Evolutionary conservation across 2,888 invertebrate species (phyloP).

Genomic region (Polymixis lichenea): DNA sequence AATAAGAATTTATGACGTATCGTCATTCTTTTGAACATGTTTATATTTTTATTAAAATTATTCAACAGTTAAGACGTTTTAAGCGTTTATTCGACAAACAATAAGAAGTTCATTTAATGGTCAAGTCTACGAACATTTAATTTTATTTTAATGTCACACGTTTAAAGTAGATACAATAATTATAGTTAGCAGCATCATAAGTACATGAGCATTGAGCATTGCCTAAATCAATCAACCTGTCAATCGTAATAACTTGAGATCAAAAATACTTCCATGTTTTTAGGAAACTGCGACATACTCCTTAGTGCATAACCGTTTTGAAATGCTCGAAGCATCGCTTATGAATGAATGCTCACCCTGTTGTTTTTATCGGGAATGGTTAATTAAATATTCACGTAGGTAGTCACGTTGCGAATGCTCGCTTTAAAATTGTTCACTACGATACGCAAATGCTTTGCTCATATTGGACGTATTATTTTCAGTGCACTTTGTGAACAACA

Average conservation of each 20-base stretch:
- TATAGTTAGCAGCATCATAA: background rate
- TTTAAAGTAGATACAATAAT: background rate
- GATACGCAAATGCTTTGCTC: constrained; percentile 23
- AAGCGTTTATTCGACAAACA: background rate
- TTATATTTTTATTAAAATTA: background rate
- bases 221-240: background rate
- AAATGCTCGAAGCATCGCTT: background rate
- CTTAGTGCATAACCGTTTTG: background rate
- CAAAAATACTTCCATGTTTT: background rate
- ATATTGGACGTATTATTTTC: constrained; percentile 36
- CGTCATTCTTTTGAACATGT: background rate
- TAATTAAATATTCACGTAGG: background rate
- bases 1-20: background rate
- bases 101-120: background rate
- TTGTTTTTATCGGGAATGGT: background rate
- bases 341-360: background rate
- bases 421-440: constrained; percentile 6
- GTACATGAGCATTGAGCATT: background rate
- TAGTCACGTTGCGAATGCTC: background rate
- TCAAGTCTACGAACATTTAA: background rate
- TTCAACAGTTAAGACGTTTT: background rate
- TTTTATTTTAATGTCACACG: background rate
- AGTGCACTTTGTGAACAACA: constrained; percentile 45
- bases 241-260: background rate
- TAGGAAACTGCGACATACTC: background rate